Percentiles rank a stretch among this genome's conserved stretches.
phyloP scores from a whole-genome alignment of 2,113 vertebrate genomes.

The Myrmophylax atrothorax region DNA sequence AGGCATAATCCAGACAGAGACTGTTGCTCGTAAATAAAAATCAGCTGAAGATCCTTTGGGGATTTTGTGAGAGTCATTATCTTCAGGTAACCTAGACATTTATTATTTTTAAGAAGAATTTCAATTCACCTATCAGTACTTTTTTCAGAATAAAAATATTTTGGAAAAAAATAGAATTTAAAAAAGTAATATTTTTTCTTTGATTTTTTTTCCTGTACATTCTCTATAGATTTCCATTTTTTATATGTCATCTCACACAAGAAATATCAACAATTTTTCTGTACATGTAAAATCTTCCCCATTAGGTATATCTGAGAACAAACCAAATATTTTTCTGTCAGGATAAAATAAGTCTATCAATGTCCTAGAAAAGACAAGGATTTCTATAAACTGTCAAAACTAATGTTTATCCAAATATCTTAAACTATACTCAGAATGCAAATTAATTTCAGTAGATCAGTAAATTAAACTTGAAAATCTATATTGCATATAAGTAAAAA shows the following conservation, averaged over 20 bases:
- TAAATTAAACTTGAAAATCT: not conserved
- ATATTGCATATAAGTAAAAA: not conserved
- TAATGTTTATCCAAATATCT: not conserved
- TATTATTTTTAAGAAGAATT: not conserved
- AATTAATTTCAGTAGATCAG: not conserved
- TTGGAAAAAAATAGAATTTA: not conserved
- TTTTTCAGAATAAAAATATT: not conserved
- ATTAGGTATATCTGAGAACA: not conserved
- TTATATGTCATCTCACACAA: not conserved
- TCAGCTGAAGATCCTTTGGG: not conserved
- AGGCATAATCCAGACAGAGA: not conserved
- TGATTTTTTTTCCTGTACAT: not conserved
- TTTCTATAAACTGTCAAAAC: not conserved
- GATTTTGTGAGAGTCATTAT: not conserved
- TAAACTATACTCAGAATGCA: not conserved
- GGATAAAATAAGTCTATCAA: not conserved
- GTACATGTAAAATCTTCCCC: not conserved
- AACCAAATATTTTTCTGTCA: not conserved
- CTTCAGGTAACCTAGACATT: not conserved
- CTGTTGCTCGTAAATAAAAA: not conserved
- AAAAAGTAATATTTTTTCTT: not conserved
- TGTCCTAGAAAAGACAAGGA: not conserved
- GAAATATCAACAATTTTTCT: not conserved
- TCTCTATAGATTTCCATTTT: not conserved
- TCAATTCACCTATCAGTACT: not conserved